Conservation (phyloP, 2,113 vertebrate genomes). For the Acrocephalus arundinaceus region DNA sequence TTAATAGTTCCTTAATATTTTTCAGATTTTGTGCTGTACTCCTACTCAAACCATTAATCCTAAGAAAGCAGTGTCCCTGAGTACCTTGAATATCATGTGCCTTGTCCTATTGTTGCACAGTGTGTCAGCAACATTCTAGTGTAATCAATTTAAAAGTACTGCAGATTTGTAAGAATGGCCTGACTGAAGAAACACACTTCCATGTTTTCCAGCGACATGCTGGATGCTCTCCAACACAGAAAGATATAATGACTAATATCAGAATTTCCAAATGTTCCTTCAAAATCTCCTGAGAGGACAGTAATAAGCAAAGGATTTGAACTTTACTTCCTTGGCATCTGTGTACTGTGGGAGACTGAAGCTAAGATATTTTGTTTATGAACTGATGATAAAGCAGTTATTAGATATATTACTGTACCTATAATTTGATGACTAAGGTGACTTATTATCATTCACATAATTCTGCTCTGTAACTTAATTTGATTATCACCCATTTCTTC, state of each 20-base stretch:
- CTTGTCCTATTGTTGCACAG: not conserved
- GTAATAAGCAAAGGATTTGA: not conserved
- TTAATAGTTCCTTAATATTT: not conserved
- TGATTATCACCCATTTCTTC: not conserved
- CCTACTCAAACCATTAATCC: not conserved
- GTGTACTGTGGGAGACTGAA: not conserved
- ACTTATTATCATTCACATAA: not conserved
- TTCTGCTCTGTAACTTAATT: not conserved
- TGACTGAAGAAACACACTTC: not conserved
- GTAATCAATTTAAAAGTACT: not conserved
- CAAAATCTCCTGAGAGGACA: not conserved
- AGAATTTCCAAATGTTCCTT: not conserved
- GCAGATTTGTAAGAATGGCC: not conserved
- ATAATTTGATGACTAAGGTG: not conserved
- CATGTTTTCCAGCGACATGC: not conserved
- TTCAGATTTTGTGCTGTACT: not conserved
- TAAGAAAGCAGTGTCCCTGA: not conserved
- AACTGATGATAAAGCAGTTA: not conserved
- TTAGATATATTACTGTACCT: not conserved
- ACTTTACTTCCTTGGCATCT: not conserved
- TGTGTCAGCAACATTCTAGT: not conserved
- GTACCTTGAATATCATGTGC: not conserved
- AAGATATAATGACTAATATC: not conserved
- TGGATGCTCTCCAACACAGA: not conserved
- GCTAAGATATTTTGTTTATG: not conserved